Evolutionary conservation across 2,797 vertebrate genomes (phyloP), one percentile per base, ranked within the genome.

Genomic region (Rhodeus uyekii): DNA sequence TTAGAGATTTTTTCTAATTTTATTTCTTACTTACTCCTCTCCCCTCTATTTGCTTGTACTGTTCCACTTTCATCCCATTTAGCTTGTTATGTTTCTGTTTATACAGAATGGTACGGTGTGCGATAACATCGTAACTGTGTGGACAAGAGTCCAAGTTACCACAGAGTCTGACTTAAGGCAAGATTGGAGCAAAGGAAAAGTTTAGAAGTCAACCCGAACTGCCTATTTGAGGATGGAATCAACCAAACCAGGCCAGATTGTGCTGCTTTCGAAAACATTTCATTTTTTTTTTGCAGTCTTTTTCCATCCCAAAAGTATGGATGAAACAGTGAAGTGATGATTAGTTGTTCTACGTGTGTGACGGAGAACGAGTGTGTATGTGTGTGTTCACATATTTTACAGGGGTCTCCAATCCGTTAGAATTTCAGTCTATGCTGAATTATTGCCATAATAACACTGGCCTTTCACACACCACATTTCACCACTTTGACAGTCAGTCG

Each of bases 211-310:
- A 91, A 90, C 86, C 85, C 85, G 88, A 89, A 36, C 39, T 29
- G 77, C 87, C 72, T 87, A 87, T 93, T 93, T 90, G 90, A 89
- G 50, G 24, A 83, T 91, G 92, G 92, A 90, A 92, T 92, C 89
- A 91, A 87, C 87, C 83, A 78, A 88, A 91, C 89, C 83, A 86
- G 87, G 83, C 81, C 84, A 91, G 88, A 90, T 90, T 86, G 87
- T 78, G 65, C 78, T 90, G 89, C 80, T 85, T 88, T 90, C 78
- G 86, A 91, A 77, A 90, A 89, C 86, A 89, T 89, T 86, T 86
- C 0, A n/a, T n/a, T 68, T 87, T 88, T 85, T 86, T 87, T 87
- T 83, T 88, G 80, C 10, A 83, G 83, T 86, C 87, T 87, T 88
- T 87, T 89, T 81, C 60, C 42, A 46, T 50, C 27, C 69, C 19